Evolutionary conservation across 2,888 invertebrate species (phyloP).

Genomic region (Drosophila paracracens): DNA sequence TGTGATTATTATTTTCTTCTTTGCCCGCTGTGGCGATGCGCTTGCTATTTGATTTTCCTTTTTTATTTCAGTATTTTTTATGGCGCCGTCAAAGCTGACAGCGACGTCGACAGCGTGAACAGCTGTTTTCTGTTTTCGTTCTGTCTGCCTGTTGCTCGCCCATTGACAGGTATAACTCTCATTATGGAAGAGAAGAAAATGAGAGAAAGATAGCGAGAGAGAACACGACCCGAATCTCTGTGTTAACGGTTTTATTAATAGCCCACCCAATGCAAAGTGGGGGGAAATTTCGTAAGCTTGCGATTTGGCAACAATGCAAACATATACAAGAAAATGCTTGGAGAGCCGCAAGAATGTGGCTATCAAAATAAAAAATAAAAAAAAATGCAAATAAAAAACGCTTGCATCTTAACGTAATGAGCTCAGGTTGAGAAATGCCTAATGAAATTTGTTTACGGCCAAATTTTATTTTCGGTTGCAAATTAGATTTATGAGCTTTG

Average conservation of each 20-base stretch:
- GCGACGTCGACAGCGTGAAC: conserved; percentile 43
- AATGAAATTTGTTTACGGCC: conserved; percentile 46
- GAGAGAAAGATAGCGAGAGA: neutral
- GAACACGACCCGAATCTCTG: conserved; percentile 50
- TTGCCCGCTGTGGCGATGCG: conserved; percentile 31
- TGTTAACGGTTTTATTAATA: conserved; percentile 59
- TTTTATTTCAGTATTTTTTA: conserved; percentile 21
- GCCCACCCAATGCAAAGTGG: conserved; percentile 37
- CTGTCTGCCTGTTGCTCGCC: conserved; percentile 49
- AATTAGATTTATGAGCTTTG: conserved; percentile 45
- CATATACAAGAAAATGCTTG: conserved; percentile 39
- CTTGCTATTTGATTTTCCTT: conserved; percentile 26
- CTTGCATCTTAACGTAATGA: conserved; percentile 15
- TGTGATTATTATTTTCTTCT: conserved; percentile 25
- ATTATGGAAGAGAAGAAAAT: neutral
- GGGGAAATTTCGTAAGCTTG: conserved; percentile 75
- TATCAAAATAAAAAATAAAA: conserved; percentile 26
- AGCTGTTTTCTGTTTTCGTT: conserved; percentile 75
- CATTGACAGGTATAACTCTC: conserved; percentile 35
- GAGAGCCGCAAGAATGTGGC: conserved; percentile 49
- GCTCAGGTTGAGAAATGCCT: conserved; percentile 49
- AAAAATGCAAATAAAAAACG: neutral
- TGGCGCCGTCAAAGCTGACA: conserved; percentile 17
- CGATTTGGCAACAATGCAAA: conserved; percentile 50
- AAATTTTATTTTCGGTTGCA: conserved; percentile 23